Conservation (phyloP, 2,888 invertebrate genomes). For the Phrixothrix hirtus region DNA sequence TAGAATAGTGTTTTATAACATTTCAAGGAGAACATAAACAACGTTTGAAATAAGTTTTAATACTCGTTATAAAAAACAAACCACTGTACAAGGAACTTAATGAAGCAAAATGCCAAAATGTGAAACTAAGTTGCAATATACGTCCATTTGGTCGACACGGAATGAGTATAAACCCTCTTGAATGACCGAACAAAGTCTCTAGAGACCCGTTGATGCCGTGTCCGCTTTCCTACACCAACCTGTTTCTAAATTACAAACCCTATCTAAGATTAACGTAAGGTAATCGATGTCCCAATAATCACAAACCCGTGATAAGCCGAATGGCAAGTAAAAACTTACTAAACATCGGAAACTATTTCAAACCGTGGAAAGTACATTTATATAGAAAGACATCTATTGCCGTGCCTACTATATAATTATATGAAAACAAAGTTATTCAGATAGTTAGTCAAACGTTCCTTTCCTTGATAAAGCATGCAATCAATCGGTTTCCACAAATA, state of each 20-base stretch:
- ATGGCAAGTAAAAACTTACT: too few species aligned
- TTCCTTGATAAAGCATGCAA: too few species aligned
- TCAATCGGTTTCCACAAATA: too few species aligned
- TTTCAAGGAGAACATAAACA: constrained; percentile 1
- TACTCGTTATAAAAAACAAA: constrained; percentile 24
- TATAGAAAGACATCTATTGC: too few species aligned
- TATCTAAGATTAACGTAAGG: constrained; percentile 23
- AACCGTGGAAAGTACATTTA: too few species aligned
- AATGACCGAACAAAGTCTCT: constrained; percentile 28
- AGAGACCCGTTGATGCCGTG: constrained; percentile 27
- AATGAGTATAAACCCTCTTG: constrained; percentile 32
- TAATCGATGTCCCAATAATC: constrained; percentile 28
- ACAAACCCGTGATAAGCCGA: constrained; percentile 17
- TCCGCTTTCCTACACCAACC: constrained; percentile 27
- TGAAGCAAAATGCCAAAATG: constrained; percentile 31
- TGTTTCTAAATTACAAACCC: constrained; percentile 27
- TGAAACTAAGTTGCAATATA: constrained; percentile 31
- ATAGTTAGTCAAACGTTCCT: too few species aligned
- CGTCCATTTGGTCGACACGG: constrained; percentile 25
- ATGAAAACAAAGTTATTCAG: too few species aligned
- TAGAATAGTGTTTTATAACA: neutral
- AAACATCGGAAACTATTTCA: too few species aligned
- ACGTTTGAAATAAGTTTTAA: constrained; percentile 11
- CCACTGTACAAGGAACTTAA: constrained; percentile 27
- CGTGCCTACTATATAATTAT: too few species aligned